Evolutionary conservation across 2,113 vertebrate genomes (phyloP).

Genomic region (Collichthys lucidus): DNA sequence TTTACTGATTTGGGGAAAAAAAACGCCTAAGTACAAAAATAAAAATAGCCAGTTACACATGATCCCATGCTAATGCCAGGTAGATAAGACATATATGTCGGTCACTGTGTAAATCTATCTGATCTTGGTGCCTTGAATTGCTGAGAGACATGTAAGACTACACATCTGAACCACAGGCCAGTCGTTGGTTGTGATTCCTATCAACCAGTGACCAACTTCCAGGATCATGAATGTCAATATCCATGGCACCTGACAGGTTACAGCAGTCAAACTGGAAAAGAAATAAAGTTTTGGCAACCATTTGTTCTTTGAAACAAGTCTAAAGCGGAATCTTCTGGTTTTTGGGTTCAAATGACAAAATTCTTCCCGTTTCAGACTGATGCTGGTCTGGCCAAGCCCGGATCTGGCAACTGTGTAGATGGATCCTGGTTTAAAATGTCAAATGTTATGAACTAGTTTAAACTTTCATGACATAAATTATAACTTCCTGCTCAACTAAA

Average conservation of each 20-base stretch:
- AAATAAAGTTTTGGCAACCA: no score
- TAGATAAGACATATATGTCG: not conserved
- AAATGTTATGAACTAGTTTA: not conserved
- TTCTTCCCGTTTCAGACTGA: not conserved
- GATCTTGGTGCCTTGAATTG: not conserved
- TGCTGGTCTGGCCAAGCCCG: not conserved
- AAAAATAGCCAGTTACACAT: not conserved
- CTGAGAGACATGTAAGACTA: not conserved
- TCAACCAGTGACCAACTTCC: no score
- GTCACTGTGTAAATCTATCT: not conserved
- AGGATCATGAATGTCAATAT: not conserved
- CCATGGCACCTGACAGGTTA: not conserved
- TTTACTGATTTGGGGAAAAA: not conserved
- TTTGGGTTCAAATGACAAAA: not conserved
- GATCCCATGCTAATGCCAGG: not conserved
- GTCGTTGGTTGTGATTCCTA: not conserved
- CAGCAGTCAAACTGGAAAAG: no score
- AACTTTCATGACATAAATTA: not conserved
- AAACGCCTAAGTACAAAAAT: no score
- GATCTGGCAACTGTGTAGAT: not conserved
- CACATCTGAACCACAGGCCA: not conserved
- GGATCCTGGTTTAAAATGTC: not conserved
- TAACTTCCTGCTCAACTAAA: not conserved
- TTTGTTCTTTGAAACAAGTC: not conserved
- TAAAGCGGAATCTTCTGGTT: not conserved